Percentiles rank a stretch among this genome's conserved stretches.
Evolutionary conservation across 2,888 invertebrate genomes (phyloP).

Genomic region (Dolichomitus sp.): DNA sequence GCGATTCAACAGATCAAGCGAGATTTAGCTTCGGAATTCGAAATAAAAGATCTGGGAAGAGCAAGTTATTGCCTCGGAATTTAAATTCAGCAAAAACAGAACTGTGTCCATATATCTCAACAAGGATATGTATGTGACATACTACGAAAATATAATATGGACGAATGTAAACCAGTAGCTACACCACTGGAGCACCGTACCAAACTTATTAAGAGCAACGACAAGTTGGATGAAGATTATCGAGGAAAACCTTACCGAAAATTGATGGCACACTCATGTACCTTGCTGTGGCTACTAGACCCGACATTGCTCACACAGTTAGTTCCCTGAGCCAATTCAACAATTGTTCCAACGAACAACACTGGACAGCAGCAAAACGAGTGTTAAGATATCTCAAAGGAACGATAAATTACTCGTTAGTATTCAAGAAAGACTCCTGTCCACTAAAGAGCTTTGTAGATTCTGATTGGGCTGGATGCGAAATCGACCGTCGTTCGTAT

Average conservation of each 20-base stretch:
- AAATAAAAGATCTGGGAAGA: neutral
- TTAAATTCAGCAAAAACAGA: too few species aligned
- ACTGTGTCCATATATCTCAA: too few species aligned
- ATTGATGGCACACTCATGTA: too few species aligned
- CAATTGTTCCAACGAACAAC: neutral
- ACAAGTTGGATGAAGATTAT: too few species aligned
- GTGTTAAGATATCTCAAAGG: conserved; percentile 19
- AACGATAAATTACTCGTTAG: neutral
- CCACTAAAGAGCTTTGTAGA: neutral
- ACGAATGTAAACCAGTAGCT: too few species aligned
- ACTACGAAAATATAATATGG: too few species aligned
- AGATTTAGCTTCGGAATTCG: conserved; percentile 44
- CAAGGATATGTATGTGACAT: too few species aligned
- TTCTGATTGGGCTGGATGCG: conserved; percentile 21
- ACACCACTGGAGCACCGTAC: too few species aligned
- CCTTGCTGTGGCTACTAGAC: too few species aligned
- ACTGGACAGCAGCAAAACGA: conserved; percentile 18
- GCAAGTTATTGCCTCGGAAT: too few species aligned
- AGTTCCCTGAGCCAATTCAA: neutral
- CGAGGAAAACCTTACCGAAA: too few species aligned
- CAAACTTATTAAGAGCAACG: too few species aligned
- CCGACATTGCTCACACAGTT: neutral
- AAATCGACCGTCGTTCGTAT: neutral
- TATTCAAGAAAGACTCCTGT: neutral
- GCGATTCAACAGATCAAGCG: conserved; percentile 21